Evolutionary conservation across 2,113 vertebrate genomes (phyloP).

Genomic region (Cephalopholis sonnerati): DNA sequence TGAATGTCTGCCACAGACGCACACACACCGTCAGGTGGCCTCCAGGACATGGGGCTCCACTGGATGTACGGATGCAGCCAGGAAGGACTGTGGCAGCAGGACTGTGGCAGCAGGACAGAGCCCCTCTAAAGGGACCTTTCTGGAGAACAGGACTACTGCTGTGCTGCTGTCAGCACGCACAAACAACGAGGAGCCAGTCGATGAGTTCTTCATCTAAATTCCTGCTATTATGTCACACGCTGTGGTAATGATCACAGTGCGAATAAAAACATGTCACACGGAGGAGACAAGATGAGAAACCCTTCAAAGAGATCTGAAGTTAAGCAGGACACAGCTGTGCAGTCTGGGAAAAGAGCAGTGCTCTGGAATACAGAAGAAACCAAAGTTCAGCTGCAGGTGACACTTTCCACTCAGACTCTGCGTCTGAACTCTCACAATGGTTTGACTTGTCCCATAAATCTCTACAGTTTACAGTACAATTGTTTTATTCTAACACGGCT

Average conservation of each 20-base stretch:
- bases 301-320: background rate
- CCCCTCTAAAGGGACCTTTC: conserved; percentile 20
- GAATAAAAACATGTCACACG: background rate
- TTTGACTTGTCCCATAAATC: background rate
- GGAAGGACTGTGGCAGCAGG: conserved; percentile 18
- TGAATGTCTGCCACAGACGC: conserved; percentile 56
- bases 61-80: conserved; percentile 11
- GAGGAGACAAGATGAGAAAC: background rate
- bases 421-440: background rate
- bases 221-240: background rate
- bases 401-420: background rate
- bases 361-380: conserved; percentile 19
- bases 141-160: conserved; percentile 46
- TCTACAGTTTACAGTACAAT: background rate
- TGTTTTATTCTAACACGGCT: background rate
- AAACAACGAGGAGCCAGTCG: conserved; percentile 48
- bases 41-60: conserved; percentile 47
- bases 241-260: background rate
- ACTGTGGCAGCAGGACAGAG: conserved; percentile 37
- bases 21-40: background rate
- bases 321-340: background rate
- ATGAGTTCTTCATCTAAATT: conserved; percentile 86
- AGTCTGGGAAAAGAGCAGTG: background rate
- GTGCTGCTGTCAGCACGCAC: conserved; percentile 30
- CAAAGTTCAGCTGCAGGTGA: conserved; percentile 22